These are phyloP conservation scores for Gouania willdenowi DNA, from an alignment of 2,797 vertebrate species.

Conservation along the genomic window DNA sequence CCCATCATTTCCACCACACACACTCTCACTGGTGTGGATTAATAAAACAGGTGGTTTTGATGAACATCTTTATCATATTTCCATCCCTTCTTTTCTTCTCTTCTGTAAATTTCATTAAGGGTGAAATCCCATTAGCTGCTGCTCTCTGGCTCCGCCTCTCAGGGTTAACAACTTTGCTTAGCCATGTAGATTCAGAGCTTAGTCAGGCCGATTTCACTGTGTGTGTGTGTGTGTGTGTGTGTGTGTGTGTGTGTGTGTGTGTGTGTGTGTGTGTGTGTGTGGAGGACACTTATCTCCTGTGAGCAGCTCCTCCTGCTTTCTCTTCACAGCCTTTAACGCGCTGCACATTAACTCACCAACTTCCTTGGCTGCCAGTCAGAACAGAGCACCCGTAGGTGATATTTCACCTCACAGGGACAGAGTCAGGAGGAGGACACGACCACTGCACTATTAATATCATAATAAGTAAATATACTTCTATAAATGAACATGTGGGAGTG, in stretches of 20 bases:
- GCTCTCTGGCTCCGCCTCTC: slow-evolving; percentile 68
- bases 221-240: background rate
- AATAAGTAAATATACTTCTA: no score
- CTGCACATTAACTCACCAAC: slow-evolving; percentile 49
- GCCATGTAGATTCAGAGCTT: slow-evolving; percentile 83
- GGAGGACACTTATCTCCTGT: slow-evolving; percentile 56
- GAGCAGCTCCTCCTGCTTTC: slow-evolving; percentile 31
- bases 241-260: background rate
- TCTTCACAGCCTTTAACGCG: slow-evolving; percentile 19
- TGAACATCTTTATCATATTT: no score
- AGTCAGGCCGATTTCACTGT: slow-evolving; percentile 76
- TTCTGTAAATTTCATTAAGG: slow-evolving; percentile 80
- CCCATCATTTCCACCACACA: no score
- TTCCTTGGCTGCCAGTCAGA: slow-evolving; percentile 39
- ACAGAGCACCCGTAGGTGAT: slow-evolving; percentile 42
- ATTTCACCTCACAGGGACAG: slow-evolving; percentile 32
- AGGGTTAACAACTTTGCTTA: slow-evolving; percentile 82
- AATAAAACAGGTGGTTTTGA: no score
- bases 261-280: slow-evolving; percentile 3
- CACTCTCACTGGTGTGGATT: no score
- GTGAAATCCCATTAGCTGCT: slow-evolving; percentile 78
- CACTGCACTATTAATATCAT: no score
- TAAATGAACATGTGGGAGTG: no score
- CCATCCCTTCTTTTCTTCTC: slow-evolving; percentile 23
- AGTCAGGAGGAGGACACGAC: no score